Percentiles rank a stretch among this genome's conserved stretches.
Evolutionary conservation across 2,888 invertebrate genomes (phyloP).

Genomic region (Cotesia congregata): DNA sequence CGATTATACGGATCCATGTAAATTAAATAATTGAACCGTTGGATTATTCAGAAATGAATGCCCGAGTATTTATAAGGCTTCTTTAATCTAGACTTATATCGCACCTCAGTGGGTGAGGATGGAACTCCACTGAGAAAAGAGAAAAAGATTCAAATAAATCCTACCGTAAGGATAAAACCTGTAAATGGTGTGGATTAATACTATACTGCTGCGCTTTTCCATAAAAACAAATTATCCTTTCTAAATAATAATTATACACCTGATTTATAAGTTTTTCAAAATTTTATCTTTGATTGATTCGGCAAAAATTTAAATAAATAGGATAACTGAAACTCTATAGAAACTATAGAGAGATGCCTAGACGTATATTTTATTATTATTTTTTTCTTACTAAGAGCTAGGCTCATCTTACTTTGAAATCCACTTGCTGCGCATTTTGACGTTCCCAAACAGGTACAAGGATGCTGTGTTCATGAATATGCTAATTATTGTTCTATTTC

Average conservation of each 20-base stretch:
- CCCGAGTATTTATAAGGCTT: slow-evolving; percentile 58
- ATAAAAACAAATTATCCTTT: background rate
- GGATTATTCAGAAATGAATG: slow-evolving; percentile 54
- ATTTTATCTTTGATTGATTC: background rate
- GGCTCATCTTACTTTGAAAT: slow-evolving; percentile 57
- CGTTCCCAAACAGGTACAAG: slow-evolving; percentile 10
- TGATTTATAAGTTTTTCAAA: background rate
- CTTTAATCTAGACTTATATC: slow-evolving; percentile 65
- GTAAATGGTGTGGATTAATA: slow-evolving; percentile 15
- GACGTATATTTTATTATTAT: no score
- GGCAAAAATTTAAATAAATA: no score
- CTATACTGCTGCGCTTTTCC: background rate
- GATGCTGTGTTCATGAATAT: slow-evolving; percentile 56
- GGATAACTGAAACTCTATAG: no score
- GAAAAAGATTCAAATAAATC: background rate
- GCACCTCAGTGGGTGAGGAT: slow-evolving; percentile 38
- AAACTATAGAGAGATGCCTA: no score
- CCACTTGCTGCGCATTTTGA: slow-evolving; percentile 47
- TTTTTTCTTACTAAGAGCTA: background rate
- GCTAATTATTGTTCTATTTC: slow-evolving; percentile 53
- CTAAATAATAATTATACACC: background rate
- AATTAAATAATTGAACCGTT: slow-evolving; percentile 58
- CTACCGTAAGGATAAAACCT: slow-evolving; percentile 15
- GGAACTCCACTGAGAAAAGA: background rate
- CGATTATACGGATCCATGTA: slow-evolving; percentile 46